Percentiles rank a stretch among this genome's conserved stretches.
Conservation (phyloP, 2,797 vertebrate species). For the Garrulus glandarius region DNA sequence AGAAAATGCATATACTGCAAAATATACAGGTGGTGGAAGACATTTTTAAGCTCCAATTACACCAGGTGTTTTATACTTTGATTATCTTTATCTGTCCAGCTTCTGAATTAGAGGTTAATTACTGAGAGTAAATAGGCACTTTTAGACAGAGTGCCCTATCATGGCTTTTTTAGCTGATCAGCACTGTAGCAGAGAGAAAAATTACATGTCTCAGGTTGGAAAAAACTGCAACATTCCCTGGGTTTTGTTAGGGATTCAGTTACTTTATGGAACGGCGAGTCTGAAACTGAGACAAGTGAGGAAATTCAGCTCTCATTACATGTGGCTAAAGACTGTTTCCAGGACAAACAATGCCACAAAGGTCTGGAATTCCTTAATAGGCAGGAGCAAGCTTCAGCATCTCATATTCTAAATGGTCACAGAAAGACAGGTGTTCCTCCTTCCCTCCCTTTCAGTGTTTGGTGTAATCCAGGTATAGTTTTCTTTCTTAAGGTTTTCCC, state of each 20-base stretch:
- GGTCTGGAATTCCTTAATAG: neutral
- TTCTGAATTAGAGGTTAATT: slow-evolving; percentile 60
- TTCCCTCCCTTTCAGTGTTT: neutral
- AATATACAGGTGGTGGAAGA: slow-evolving; percentile 20
- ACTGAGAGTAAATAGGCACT: slow-evolving; percentile 42
- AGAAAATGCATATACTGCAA: slow-evolving; percentile 33
- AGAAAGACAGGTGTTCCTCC: neutral
- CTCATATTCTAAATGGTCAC: neutral
- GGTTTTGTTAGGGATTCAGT: neutral
- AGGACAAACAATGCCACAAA: neutral
- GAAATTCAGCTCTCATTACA: neutral
- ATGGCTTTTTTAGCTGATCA: slow-evolving; percentile 28
- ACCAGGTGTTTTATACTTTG: slow-evolving; percentile 47
- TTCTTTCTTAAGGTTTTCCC: neutral
- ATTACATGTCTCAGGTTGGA: neutral
- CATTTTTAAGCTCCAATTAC: slow-evolving; percentile 44
- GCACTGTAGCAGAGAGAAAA: neutral
- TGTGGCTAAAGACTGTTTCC: neutral
- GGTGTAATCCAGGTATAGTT: accelerated
- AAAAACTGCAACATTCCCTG: neutral
- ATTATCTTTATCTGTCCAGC: slow-evolving; percentile 49
- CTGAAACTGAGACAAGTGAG: neutral
- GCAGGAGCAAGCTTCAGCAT: neutral
- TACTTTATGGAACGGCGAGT: neutral
- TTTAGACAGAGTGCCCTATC: slow-evolving; percentile 29